These are phyloP conservation scores for Mionectes macconnelli DNA, from an alignment of 2,113 vertebrate genomes.

Conservation along the genomic window DNA sequence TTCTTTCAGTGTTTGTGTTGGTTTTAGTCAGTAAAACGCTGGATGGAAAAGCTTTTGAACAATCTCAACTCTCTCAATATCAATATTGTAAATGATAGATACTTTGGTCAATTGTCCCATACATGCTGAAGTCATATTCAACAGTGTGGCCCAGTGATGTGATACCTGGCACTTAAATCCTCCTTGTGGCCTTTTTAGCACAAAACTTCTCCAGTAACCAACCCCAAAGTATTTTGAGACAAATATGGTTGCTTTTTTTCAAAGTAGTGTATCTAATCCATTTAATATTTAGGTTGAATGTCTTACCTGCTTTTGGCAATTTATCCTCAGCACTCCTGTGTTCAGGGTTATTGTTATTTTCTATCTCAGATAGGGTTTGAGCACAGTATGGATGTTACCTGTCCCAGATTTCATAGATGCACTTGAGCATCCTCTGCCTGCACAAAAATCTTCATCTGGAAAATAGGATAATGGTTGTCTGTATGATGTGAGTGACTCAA, in stretches of 20 bases:
- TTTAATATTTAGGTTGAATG: background rate
- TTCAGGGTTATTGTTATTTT: background rate
- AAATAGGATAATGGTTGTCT: background rate
- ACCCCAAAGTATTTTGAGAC: background rate
- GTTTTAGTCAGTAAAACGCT: background rate
- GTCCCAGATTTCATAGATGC: background rate
- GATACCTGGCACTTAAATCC: background rate
- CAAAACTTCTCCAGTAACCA: background rate
- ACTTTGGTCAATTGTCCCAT: background rate
- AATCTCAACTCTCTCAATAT: background rate
- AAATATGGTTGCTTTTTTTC: background rate
- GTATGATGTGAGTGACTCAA: background rate
- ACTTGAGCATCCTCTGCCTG: background rate
- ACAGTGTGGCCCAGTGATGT: background rate
- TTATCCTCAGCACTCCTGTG: background rate
- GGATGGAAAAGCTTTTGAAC: background rate
- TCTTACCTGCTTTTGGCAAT: background rate
- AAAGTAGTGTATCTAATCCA: background rate
- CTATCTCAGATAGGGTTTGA: background rate
- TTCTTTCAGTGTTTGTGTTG: background rate
- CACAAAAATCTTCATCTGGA: background rate
- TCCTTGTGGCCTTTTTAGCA: background rate
- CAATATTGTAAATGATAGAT: background rate
- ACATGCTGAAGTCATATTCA: background rate
- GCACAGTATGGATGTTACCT: background rate